phyloP scores from a whole-genome alignment of 2,888 invertebrate genomes.

The Tiphia femorata region DNA sequence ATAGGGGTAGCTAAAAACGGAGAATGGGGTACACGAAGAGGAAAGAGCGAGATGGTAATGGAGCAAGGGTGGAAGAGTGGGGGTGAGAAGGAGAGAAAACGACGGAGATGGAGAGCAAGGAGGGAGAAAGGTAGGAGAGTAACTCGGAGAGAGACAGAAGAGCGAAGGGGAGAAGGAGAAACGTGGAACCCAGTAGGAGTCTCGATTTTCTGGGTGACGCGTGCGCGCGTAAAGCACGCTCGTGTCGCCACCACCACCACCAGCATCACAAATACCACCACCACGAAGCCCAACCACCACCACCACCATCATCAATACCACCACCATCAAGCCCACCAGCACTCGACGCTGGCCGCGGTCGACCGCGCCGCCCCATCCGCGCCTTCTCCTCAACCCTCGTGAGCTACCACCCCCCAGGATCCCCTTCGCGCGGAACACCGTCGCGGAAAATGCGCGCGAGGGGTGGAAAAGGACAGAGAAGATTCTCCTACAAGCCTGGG shows the following conservation, averaged over 20 bases:
- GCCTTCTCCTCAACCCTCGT: neutral
- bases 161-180: neutral
- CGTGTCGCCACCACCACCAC: slow-evolving; percentile 27
- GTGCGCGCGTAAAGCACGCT: slow-evolving; percentile 47
- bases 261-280: slow-evolving; percentile 4
- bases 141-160: slow-evolving; percentile 4
- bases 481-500: neutral
- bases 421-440: slow-evolving; percentile 23
- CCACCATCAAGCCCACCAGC: slow-evolving; percentile 7
- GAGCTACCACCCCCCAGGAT: too few relatives aligned
- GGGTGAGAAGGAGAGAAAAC: slow-evolving; percentile 8
- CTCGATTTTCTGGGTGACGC: slow-evolving; percentile 60
- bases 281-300: neutral
- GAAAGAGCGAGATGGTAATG: slow-evolving; percentile 9
- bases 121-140: too few relatives aligned
- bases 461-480: slow-evolving; percentile 29
- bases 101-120: slow-evolving; percentile 1
- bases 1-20: neutral
- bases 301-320: slow-evolving; percentile 7
- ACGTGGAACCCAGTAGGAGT: slow-evolving; percentile 17
- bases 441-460: slow-evolving; percentile 48
- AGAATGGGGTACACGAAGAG: slow-evolving; percentile 11
- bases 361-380: neutral
- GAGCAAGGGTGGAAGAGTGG: slow-evolving; percentile 13
- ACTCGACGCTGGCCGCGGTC: too few relatives aligned